These are phyloP conservation scores for Eleutherodactylus coqui DNA, from an alignment of 2,797 vertebrate species.

Conservation along the genomic window DNA sequence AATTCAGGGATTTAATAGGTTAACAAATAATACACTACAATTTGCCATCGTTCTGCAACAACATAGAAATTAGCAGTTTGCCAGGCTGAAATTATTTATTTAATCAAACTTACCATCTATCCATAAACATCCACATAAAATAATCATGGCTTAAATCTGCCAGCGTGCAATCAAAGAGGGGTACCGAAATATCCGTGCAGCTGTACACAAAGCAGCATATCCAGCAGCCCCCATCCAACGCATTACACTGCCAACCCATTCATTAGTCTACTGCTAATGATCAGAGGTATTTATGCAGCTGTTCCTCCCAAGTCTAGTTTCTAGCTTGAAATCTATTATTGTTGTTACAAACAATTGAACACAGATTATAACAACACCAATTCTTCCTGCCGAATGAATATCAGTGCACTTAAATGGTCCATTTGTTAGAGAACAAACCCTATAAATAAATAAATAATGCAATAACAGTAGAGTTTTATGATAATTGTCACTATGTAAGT, in stretches of 20 bases:
- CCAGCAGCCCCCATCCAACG: constrained; percentile 31
- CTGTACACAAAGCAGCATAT: constrained; percentile 49
- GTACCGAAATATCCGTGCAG: constrained; percentile 45
- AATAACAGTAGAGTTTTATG: constrained; percentile 44
- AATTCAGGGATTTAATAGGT: constrained; percentile 11
- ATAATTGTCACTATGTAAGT: constrained; percentile 21
- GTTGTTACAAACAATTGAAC: constrained; percentile 64
- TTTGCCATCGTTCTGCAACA: constrained; percentile 35
- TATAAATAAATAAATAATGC: constrained; percentile 46
- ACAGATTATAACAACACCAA: constrained; percentile 61
- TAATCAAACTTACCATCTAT: constrained; percentile 58
- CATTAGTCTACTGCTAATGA: constrained; percentile 60
- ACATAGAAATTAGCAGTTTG: constrained; percentile 51
- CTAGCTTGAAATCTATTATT: constrained; percentile 59
- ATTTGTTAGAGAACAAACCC: constrained; percentile 52
- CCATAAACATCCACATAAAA: constrained; percentile 58
- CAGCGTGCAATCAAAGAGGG: constrained; percentile 45
- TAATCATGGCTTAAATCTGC: constrained; percentile 52
- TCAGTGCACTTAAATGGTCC: constrained; percentile 55
- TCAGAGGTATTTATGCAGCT: constrained; percentile 59
- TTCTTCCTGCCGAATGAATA: constrained; percentile 52
- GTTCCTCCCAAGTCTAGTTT: constrained; percentile 54
- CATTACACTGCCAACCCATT: constrained; percentile 57
- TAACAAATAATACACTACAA: constrained; percentile 39
- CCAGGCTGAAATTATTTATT: constrained; percentile 44